Evolutionary conservation across 2,888 invertebrate genomes (phyloP), one percentile per base, ranked within the genome.

Genomic region (Cryptus armator): DNA sequence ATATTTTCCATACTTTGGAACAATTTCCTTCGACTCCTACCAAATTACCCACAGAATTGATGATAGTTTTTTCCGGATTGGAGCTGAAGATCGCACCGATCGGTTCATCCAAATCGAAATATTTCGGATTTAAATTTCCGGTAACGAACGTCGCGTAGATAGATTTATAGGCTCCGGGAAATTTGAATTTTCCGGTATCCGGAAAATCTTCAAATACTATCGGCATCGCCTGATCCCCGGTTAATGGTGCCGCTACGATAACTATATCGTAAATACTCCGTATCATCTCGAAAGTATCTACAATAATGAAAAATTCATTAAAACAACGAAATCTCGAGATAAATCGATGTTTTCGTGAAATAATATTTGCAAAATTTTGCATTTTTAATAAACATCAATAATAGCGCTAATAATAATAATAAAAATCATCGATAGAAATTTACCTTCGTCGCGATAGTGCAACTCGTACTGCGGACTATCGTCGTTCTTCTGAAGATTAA

Each of bases 211-310:
- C 92, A 89, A 96, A 95, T 68, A 91, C 87, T 24, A 96, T 94
- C 12, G 91, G 89, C 68, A 88, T 90, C 82, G 90, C 79, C 53
- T 93, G 94, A 90, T 95, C 94, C 0, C 84, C 85, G 7, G 94
- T 94, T 51, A 95, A 91, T 0, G 96, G 96, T 43, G 94, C 91
- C 16, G 96, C 96, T 19, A 96, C 86, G 62, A 96, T 94, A 2
- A 96, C 95, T 80, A 95, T 93, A 88, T 96, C 95, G 88, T 95
- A 96, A 6, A 83, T 81, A 14, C 88, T 86, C 32, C 88, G 89
- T 62, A 88, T 88, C 62, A 80, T 43, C 68, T 87, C 87, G 51
- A 75, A 67, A 56, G 88, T 88, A 51, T 86, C 93, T 93, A 70
- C 7, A 64, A 53, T 9, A 32, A 46, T 43, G n/a, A 76, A 66